These are phyloP conservation scores for Idaea aversata DNA, from an alignment of 2,888 invertebrate genomes.

Conservation along the genomic window DNA sequence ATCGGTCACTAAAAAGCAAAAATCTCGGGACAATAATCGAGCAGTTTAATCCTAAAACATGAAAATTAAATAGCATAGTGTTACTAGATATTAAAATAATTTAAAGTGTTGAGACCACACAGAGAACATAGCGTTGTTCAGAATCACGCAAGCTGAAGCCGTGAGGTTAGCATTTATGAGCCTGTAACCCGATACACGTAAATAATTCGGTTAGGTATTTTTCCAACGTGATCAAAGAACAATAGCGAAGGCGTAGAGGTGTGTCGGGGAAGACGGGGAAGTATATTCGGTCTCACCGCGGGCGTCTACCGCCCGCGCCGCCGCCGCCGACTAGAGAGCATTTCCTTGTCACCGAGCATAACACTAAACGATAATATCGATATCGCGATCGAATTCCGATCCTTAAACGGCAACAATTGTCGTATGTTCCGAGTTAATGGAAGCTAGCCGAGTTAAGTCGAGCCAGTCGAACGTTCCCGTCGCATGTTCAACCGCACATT, in stretches of 20 bases:
- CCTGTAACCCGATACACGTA: neutral
- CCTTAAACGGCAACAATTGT: slow-evolving; percentile 72
- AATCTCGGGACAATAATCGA: too few species aligned
- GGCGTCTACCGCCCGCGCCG: slow-evolving; percentile 51
- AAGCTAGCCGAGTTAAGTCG: slow-evolving; percentile 27
- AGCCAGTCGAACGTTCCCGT: slow-evolving; percentile 31
- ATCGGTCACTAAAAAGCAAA: too few species aligned
- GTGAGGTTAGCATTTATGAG: too few species aligned
- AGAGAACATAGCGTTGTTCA: too few species aligned
- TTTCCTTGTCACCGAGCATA: slow-evolving; percentile 76
- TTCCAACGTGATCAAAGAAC: neutral
- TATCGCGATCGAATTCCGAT: slow-evolving; percentile 67
- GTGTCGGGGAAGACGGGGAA: neutral
- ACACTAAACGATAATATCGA: slow-evolving; percentile 76
- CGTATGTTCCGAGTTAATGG: slow-evolving; percentile 67
- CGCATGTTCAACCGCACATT: slow-evolving; percentile 31
- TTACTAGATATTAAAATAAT: too few species aligned
- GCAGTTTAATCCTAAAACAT: too few species aligned
- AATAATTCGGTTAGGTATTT: neutral
- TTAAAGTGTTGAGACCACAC: too few species aligned
- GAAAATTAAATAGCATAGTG: too few species aligned
- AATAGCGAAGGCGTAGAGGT: neutral
- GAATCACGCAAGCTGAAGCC: too few species aligned
- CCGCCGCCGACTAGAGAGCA: slow-evolving; percentile 60
- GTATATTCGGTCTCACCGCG: slow-evolving; percentile 31